Evolutionary conservation across 2,113 vertebrate genomes (phyloP), one percentile per base, ranked within the genome.

Genomic region (Lophura nycthemera): DNA sequence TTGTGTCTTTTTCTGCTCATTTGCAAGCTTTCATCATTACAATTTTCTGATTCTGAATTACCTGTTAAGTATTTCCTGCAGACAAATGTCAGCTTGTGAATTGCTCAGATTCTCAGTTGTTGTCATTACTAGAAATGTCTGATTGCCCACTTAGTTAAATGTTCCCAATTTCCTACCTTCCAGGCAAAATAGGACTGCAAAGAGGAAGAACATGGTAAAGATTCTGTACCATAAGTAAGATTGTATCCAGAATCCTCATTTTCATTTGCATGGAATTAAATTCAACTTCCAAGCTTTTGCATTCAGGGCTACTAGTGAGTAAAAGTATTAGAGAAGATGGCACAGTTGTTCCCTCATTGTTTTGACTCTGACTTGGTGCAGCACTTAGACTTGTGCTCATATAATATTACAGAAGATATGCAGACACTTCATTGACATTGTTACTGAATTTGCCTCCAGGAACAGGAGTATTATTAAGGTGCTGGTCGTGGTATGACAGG

Each of bases 31-130:
- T 54, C 70, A 42, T 61, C 2, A 4, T 83, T 81, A 84, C 34
- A 71, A 70, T 67, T 90, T 60, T 80, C 20, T 77, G 74, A 9
- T 75, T 59, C 70, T 86, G 82, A 43, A 15, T 89, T 50, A 89
- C 66, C 92, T 71, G 64, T 11, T 45, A 67, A 48, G 66, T 59
- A 9, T 94, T 94, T 95, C 86, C 83, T 84, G 73, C 72, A 69
- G 66, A 48, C 47, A 82, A 83, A 86, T 71, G 57, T 50, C 78
- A 69, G 75, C 27, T 22, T 21, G 38, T 19, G 19, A 11, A 60
- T 45, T 27, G 72, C 81, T 64, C 4, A 0, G 40, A 4, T 63
- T 42, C 22, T 65, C 10, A 3, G 45, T 30, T 85, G 63, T 47
- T 21, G 64, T 81, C 45, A 11, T 59, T 69, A 7, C 48, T 40